Base-by-base conservation (phyloP, 2,888 invertebrate genomes). In the Plagiodera versicolora region DNA sequence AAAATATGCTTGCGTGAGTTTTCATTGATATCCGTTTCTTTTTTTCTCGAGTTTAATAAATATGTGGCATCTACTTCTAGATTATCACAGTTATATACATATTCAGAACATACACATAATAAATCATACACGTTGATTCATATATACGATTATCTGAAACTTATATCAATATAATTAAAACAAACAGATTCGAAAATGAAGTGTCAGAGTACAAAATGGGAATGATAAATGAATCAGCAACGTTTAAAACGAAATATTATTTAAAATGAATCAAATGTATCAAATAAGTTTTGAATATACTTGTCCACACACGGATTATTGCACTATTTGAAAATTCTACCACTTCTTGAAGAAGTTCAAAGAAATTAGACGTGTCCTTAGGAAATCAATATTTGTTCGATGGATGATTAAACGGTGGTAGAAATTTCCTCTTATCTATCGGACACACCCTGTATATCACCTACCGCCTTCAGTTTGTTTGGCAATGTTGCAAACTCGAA, bases 31-130 rank as follows among this genome's bases (percentile, higher is more conserved):
- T 52, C 14, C 35, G 44, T 20, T 32, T 56, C 58, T 52, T 59
- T 57, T 46, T 62, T 59, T 5, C 24, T n/a, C 56, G 48, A 24
- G 39, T 64, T 58, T 67, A 67, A 67, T 65, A 65, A 67, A 67
- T 65, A 67, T 65, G 67, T 67, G 65, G 67, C 65, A 67, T 67
- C 67, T 67, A 67, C 56, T 53, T 63, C 67, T 67, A 67, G 63
- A 63, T 62, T 67, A 67, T 67, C 67, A 65, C 67, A 67, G 65
- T 65, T 64, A 58, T 65, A 65, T 67, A 62, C 46, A 51, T 8
- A 48, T 53, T 24, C 17, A 24, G 54, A 55, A 58, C 49, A 32
- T 48, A 51, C 18, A 32, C 16, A 44, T 28, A 47, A 17, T 14
- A 16, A 63, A 50, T 52, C 14, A 8, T 30, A 32, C 11, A 32